A percentile compares a stretch with the other conserved stretches of the same genome.
phyloP scores from a whole-genome alignment of 2,797 vertebrate species.

The Neoniphon sammara region DNA sequence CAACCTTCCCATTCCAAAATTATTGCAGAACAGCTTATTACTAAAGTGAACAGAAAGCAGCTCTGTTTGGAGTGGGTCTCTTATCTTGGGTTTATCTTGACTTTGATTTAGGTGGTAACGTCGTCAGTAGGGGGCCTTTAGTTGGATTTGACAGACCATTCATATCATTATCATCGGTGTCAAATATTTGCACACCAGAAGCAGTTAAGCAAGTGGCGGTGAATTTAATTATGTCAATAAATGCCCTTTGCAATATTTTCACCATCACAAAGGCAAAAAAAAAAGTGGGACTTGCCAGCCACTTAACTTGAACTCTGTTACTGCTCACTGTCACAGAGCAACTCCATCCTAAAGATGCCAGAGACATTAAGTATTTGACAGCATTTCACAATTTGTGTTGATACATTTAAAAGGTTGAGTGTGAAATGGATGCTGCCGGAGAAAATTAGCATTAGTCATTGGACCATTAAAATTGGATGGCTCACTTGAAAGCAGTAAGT shows the following conservation, averaged over 20 bases:
- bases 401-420: too few species aligned
- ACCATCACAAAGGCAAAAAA: not conserved
- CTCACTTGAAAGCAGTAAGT: not conserved
- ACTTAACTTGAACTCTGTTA: not conserved
- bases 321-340: not conserved
- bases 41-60: too few species aligned
- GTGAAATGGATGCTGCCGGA: too few species aligned
- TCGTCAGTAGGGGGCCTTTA: not conserved
- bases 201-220: too few species aligned
- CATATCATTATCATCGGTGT: not conserved
- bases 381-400: not conserved
- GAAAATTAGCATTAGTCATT: too few species aligned
- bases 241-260: not conserved
- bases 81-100: not conserved
- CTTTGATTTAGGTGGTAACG: not conserved
- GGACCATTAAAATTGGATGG: not conserved
- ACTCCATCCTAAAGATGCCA: not conserved
- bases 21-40: too few species aligned
- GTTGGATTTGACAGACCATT: not conserved
- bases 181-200: not conserved
- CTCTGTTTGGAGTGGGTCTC: not conserved
- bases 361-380: too few species aligned
- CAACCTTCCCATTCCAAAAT: too few species aligned
- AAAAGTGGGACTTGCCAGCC: not conserved
- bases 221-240: not conserved